phyloP scores from a whole-genome alignment of 2,113 vertebrate species.

The Nibea albiflora region DNA sequence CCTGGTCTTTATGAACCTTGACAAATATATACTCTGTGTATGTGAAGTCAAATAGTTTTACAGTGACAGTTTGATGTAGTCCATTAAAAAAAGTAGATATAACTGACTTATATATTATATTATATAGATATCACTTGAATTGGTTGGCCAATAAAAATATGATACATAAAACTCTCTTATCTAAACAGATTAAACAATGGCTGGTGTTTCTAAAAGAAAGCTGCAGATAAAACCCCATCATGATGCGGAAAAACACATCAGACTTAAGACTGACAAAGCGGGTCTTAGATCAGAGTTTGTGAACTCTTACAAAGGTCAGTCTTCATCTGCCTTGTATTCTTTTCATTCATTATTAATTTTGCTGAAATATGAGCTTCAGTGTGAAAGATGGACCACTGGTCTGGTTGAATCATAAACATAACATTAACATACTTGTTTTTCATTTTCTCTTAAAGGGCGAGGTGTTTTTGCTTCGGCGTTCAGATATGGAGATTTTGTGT shows the following conservation, averaged over 20 bases:
- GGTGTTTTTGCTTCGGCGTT: neutral
- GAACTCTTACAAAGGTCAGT: neutral
- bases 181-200: neutral
- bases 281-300: neutral
- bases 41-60: neutral
- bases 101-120: neutral
- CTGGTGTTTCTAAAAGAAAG: neutral
- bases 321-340: neutral
- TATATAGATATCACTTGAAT: neutral
- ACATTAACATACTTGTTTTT: neutral
- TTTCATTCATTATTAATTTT: neutral
- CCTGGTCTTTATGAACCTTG: neutral
- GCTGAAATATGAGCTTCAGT: neutral
- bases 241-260: neutral
- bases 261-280: neutral
- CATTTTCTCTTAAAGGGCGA: neutral
- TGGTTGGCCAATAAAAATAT: neutral
- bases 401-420: neutral
- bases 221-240: neutral
- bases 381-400: neutral
- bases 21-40: neutral
- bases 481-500: neutral
- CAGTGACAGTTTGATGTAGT: neutral
- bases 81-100: neutral
- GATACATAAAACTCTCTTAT: neutral